phyloP scores from a whole-genome alignment of 2,113 vertebrate genomes.

The Pituophis catenifer region DNA sequence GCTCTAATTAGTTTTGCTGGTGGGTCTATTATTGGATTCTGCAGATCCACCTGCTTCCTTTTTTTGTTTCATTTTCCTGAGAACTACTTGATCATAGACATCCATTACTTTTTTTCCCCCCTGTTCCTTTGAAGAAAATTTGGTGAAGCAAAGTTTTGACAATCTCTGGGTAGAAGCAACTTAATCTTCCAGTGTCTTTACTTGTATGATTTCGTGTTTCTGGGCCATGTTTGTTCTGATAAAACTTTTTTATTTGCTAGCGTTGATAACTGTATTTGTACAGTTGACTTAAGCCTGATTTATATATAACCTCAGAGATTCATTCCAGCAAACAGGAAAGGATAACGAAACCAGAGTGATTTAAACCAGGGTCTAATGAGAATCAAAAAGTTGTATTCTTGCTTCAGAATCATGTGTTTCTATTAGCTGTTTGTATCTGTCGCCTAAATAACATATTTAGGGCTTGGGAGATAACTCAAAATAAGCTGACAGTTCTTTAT shows the following conservation, averaged over 20 bases:
- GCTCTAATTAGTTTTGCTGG: not conserved
- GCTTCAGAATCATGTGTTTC: not conserved
- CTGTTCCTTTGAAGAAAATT: not conserved
- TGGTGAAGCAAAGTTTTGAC: not conserved
- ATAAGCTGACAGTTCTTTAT: not conserved
- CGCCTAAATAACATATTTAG: not conserved
- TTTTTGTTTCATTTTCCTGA: not conserved
- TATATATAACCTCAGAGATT: not conserved
- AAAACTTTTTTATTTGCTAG: not conserved
- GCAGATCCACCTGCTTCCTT: not conserved
- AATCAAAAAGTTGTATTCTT: not conserved
- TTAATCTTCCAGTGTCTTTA: not conserved
- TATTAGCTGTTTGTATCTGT: not conserved
- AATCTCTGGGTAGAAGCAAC: not conserved
- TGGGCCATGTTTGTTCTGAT: not conserved
- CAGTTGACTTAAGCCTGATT: not conserved
- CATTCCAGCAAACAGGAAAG: not conserved
- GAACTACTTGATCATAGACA: not conserved
- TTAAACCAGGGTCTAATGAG: not conserved
- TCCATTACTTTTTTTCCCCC: not conserved
- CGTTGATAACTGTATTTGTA: slow-evolving; percentile 7
- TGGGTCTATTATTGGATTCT: not conserved
- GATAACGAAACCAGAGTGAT: not conserved
- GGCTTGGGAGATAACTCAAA: not conserved
- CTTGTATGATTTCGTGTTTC: not conserved